phyloP scores from a whole-genome alignment of 2,888 invertebrate species.

The Dicycla oo region DNA sequence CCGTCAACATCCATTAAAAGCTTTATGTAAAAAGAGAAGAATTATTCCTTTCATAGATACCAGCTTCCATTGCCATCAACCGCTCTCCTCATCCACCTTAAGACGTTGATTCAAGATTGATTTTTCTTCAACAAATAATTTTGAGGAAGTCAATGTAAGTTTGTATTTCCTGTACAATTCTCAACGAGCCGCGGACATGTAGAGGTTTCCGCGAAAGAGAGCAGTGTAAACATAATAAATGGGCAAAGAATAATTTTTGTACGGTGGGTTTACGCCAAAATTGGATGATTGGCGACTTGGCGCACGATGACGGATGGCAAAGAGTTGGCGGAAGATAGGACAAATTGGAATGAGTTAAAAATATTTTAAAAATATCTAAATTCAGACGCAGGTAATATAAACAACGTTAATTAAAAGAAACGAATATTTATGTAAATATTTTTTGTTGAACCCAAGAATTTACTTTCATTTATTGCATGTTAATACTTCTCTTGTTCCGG shows the following conservation, averaged over 20 bases:
- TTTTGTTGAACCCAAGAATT: background rate
- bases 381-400: too few species aligned
- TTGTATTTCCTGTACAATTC: conserved; percentile 60
- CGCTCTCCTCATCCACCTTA: conserved; percentile 18
- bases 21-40: conserved; percentile 62
- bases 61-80: conserved; percentile 18
- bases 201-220: conserved; percentile 73
- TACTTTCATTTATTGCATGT: background rate
- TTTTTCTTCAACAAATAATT: conserved; percentile 33
- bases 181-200: conserved; percentile 67
- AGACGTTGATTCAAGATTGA: conserved; percentile 29
- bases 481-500: too few species aligned
- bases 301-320: conserved; percentile 60
- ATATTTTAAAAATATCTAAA: background rate
- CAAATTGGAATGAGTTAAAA: background rate
- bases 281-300: conserved; percentile 81
- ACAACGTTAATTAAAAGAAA: background rate
- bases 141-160: conserved; percentile 28
- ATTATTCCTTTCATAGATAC: conserved; percentile 61
- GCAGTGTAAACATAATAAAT: conserved; percentile 81
- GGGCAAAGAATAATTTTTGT: conserved; percentile 76
- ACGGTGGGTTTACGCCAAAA: conserved; percentile 76
- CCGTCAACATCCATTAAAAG: conserved; percentile 66
- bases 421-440: background rate
- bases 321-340: conserved; percentile 60